A percentile compares a stretch with the other conserved stretches of the same genome.
Evolutionary conservation across 1,140 invertebrate species (phyloP).

Genomic region (Spodoptera litura): DNA sequence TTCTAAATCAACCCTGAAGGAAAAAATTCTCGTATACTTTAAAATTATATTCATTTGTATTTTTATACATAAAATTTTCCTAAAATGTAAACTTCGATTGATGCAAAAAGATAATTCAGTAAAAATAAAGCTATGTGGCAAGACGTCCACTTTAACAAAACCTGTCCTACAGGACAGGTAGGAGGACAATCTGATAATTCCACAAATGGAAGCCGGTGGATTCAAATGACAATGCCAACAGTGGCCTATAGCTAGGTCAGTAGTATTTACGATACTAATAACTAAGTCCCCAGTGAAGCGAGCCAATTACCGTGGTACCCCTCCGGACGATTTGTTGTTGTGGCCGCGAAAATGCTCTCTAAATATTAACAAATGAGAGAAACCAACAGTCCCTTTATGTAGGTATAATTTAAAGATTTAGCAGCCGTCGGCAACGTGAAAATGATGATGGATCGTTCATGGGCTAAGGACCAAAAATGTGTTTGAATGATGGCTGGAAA

Average conservation of each 20-base stretch:
- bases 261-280: slow-evolving; percentile 34
- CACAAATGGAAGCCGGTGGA: not conserved
- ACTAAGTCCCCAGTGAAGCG: slow-evolving; percentile 28
- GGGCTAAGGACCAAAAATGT: not conserved
- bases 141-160: not conserved
- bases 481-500: not conserved
- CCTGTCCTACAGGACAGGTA: too few species aligned
- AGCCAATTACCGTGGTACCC: slow-evolving; percentile 20
- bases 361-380: slow-evolving; percentile 21
- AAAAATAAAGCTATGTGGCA: not conserved
- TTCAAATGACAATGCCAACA: slow-evolving; percentile 1
- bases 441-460: slow-evolving; percentile 10
- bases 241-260: not conserved
- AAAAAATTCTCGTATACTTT: too few species aligned
- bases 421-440: not conserved
- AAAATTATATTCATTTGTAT: too few species aligned
- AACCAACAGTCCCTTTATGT: slow-evolving; percentile 6
- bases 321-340: slow-evolving; percentile 21
- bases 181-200: slow-evolving; percentile 7
- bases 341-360: slow-evolving; percentile 1
- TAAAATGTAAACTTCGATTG: too few species aligned
- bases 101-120: not conserved
- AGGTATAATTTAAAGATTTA: slow-evolving; percentile 9
- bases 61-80: too few species aligned
- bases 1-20: too few species aligned